Base-by-base conservation (phyloP, 2,113 vertebrate genomes). In the Columba janthina region DNA sequence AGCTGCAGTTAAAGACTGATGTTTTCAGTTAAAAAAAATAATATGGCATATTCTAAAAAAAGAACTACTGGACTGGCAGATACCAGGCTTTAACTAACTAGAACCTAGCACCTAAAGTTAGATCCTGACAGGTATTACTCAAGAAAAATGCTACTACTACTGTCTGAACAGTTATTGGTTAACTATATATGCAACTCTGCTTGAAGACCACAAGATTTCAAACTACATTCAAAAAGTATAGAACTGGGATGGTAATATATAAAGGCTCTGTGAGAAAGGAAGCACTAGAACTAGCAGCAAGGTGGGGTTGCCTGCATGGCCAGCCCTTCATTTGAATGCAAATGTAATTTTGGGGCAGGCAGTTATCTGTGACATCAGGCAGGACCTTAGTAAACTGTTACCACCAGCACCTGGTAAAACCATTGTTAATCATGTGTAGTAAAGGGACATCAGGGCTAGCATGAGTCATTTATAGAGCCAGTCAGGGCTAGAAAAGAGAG, bases 251-350 rank as follows among this genome's bases (percentile, higher is more conserved):
- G 78, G 89, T 15, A 25, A 78, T 21, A 92, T 66, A 32, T 79
- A 64, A 90, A 92, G 78, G 81, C 40, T 81, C 87, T 94, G 85
- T 94, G 94, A 97, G 95, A 97, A 98, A 98, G 98, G 98, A 97
- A 97, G 91, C 97, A 96, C 97, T 73, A 96, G 96, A 97, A 96
- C 97, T 98, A 97, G 97, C 97, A 96, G 95, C 95, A 97, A 98
- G 98, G 98, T 98, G 98, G 98, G 95, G 97, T 98, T 97, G 93
- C 96, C 96, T 94, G 96, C 96, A 96, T 96, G 91, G 93, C 91
- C 97, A 95, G 96, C 95, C 97, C 97, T 96, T 98, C 98, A 99
- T 99, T 99, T 98, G 98, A 98, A 99, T 99, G 99, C 98, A 99
- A 99, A 99, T 99, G 97, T 92, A 91, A 92, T 91, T 96, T 94